A percentile compares a stretch with the other conserved stretches of the same genome.
Evolutionary conservation across 2,888 invertebrate species (phyloP).

Genomic region (Drosophila bunnanda): DNA sequence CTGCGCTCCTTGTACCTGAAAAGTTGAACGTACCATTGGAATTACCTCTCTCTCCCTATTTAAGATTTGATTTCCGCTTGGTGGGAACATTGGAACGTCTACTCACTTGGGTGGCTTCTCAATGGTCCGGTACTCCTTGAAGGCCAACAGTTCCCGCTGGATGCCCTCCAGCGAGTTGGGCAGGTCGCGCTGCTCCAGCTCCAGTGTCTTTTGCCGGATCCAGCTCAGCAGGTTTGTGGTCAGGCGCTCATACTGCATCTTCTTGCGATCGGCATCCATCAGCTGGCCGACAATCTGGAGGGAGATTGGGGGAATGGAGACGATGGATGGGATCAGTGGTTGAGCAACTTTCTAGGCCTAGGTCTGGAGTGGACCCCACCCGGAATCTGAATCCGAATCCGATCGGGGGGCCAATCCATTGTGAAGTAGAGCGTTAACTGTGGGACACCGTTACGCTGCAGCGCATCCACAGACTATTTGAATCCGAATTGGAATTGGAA

Average conservation of each 20-base stretch:
- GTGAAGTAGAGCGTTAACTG: slow-evolving; percentile 77
- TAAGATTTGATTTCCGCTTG: background rate
- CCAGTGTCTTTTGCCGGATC: slow-evolving; percentile 94
- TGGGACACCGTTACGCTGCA: slow-evolving; percentile 76
- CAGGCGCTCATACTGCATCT: slow-evolving; percentile 93
- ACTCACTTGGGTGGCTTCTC: slow-evolving; percentile 98
- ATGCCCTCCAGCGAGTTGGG: slow-evolving; percentile 98
- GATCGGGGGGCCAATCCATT: slow-evolving; percentile 49
- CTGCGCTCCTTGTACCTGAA: slow-evolving; percentile 96
- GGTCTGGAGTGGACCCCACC: slow-evolving; percentile 42
- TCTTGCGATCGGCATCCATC: slow-evolving; percentile 97
- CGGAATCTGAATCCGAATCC: slow-evolving; percentile 18
- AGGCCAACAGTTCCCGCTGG: slow-evolving; percentile 93
- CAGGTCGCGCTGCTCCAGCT: slow-evolving; percentile 93
- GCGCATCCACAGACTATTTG: slow-evolving; percentile 24
- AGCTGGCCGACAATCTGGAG: slow-evolving; percentile 97
- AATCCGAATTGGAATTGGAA: slow-evolving; percentile 25
- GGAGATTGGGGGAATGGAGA: slow-evolving; percentile 6
- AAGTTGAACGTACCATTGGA: background rate
- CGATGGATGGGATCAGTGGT: slow-evolving; percentile 44
- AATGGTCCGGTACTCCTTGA: slow-evolving; percentile 97
- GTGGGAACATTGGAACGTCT: background rate
- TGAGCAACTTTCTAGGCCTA: slow-evolving; percentile 68
- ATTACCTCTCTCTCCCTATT: background rate
- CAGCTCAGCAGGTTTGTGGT: slow-evolving; percentile 95